Percentiles rank a stretch among this genome's conserved stretches.
Evolutionary conservation across 2,797 vertebrate genomes (phyloP).

Genomic region (Coreius guichenoti): DNA sequence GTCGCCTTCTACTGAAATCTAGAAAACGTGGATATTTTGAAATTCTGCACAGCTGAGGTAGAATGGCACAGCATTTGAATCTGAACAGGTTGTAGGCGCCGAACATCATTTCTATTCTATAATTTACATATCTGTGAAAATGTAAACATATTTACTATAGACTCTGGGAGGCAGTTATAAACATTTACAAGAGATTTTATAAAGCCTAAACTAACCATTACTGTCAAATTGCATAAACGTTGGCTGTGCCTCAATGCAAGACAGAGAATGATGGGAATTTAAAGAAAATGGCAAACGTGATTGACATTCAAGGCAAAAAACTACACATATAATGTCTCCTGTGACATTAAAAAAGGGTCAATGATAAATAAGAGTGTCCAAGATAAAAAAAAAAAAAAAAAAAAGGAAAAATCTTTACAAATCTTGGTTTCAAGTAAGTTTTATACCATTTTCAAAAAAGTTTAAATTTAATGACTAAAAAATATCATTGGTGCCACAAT

Average conservation of each 20-base stretch:
- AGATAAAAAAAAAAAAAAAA: not conserved
- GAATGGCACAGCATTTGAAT: conserved; percentile 9
- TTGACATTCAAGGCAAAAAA: not conserved
- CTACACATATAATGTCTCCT: not conserved
- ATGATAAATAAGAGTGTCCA: not conserved
- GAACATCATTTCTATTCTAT: not conserved
- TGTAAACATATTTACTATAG: not conserved
- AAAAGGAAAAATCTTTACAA: not conserved
- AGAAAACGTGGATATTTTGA: not conserved
- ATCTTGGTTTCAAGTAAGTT: not conserved
- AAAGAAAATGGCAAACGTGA: not conserved
- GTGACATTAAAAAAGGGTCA: not conserved
- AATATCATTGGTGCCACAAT: not conserved
- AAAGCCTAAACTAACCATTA: not conserved
- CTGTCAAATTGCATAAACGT: not conserved
- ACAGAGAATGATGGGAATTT: not conserved
- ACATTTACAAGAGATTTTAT: not conserved
- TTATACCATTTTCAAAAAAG: not conserved
- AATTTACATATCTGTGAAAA: not conserved
- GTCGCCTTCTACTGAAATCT: conserved; percentile 8
- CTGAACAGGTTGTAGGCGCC: not conserved
- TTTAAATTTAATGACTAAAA: not conserved
- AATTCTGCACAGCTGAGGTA: not conserved
- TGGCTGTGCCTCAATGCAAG: not conserved
- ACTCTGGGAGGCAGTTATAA: not conserved